Conservation (phyloP, 1,140 invertebrate genomes). For the Bombus pyrosoma region DNA sequence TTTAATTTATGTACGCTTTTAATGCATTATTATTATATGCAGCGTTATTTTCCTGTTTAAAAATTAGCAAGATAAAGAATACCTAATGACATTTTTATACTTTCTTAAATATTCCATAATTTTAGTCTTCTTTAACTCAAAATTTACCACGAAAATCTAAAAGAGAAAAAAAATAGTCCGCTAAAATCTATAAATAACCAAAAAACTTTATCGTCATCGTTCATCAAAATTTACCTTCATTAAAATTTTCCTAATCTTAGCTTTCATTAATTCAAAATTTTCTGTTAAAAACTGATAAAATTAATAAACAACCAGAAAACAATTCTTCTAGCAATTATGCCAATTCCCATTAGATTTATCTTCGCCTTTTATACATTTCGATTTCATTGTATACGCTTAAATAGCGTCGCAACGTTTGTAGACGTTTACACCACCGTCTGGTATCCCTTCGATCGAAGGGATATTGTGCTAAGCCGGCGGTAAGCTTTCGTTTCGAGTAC, state of each 20-base stretch:
- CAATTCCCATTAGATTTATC: background rate
- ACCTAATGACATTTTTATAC: too few species aligned
- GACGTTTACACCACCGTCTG: constrained; percentile 42
- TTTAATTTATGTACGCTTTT: background rate
- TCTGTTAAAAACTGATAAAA: background rate
- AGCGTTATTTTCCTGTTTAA: background rate
- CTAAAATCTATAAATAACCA: too few species aligned
- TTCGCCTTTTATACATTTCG: background rate
- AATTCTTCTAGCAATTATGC: rapidly evolving
- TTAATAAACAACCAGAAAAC: background rate
- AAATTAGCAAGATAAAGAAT: background rate
- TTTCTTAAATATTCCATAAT: too few species aligned
- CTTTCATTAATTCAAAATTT: background rate
- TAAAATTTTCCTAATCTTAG: background rate
- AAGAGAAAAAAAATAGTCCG: too few species aligned
- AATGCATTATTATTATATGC: background rate
- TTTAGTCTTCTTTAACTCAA: too few species aligned
- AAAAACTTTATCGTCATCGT: too few species aligned
- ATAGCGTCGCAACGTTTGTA: background rate
- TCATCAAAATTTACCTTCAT: background rate
- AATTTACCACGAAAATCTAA: too few species aligned
- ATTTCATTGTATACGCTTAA: background rate
- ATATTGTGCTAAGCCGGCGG: constrained; percentile 51
- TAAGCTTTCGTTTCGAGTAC: constrained; percentile 62
- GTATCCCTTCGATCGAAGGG: constrained; percentile 42